Conservation (phyloP, 1,140 invertebrate genomes). For the Plodia interpunctella region DNA sequence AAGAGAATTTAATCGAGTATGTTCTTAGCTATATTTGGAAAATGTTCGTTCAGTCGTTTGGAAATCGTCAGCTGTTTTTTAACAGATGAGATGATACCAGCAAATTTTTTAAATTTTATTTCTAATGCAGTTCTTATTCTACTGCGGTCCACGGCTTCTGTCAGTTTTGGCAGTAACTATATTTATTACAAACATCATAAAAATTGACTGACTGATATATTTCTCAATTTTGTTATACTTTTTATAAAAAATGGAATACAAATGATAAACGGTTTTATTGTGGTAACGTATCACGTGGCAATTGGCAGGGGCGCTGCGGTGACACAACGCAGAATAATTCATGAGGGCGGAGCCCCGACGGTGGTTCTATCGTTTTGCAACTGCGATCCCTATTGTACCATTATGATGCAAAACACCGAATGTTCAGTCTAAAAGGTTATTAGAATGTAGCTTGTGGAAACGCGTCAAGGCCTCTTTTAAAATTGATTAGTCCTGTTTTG, state of each 20-base stretch:
- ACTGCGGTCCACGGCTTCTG: too few relatives aligned
- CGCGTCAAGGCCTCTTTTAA: conserved; percentile 47
- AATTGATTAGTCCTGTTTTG: conserved; percentile 19
- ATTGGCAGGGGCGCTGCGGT: conserved; percentile 31
- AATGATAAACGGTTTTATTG: conserved; percentile 11
- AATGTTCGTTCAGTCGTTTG: too few relatives aligned
- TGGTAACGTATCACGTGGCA: conserved; percentile 6
- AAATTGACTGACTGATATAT: too few relatives aligned
- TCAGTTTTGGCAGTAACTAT: too few relatives aligned
- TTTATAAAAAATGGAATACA: not conserved
- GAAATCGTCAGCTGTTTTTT: too few relatives aligned
- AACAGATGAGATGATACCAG: too few relatives aligned
- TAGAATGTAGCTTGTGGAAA: conserved; percentile 55
- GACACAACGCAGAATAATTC: conserved; percentile 67
- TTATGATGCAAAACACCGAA: conserved; percentile 69
- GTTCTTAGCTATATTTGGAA: too few relatives aligned
- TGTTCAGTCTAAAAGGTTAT: conserved; percentile 59
- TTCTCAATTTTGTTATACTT: not conserved
- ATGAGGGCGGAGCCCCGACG: conserved; percentile 53
- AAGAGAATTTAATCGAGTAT: too few relatives aligned
- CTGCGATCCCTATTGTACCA: conserved; percentile 51
- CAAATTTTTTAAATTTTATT: too few relatives aligned
- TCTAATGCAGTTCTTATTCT: too few relatives aligned
- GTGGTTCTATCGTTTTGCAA: conserved; percentile 64
- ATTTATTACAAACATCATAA: too few relatives aligned